phyloP scores from a whole-genome alignment of 2,888 invertebrate genomes.

The Ennomos quercinarius region DNA sequence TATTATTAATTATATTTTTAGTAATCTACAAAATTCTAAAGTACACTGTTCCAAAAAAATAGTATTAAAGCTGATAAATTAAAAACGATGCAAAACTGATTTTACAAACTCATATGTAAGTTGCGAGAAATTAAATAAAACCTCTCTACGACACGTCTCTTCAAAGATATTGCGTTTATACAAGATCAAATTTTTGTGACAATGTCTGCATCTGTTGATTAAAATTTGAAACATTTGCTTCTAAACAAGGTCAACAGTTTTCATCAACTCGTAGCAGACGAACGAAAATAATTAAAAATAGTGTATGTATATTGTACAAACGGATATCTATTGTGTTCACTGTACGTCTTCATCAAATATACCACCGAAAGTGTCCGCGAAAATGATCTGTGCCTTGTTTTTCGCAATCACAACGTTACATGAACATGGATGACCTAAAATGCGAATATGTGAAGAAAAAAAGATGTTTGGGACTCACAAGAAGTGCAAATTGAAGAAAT shows the following conservation, averaged over 20 bases:
- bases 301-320: conserved; percentile 72
- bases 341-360: conserved; percentile 64
- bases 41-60: too few relatives aligned
- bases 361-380: conserved; percentile 78
- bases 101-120: too few relatives aligned
- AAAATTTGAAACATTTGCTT: conserved; percentile 86
- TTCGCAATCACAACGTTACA: conserved; percentile 86
- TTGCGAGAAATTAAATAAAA: too few relatives aligned
- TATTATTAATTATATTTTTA: neutral
- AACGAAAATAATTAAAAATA: conserved; percentile 81
- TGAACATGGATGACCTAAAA: conserved; percentile 87
- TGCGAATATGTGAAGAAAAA: conserved; percentile 84
- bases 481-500: conserved; percentile 74
- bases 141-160: conserved; percentile 37
- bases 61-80: too few relatives aligned
- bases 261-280: conserved; percentile 79
- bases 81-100: too few relatives aligned
- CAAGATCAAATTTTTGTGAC: conserved; percentile 78
- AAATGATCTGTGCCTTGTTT: conserved; percentile 84
- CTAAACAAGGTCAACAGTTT: conserved; percentile 86
- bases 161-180: conserved; percentile 63
- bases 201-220: conserved; percentile 86
- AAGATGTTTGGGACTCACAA: conserved; percentile 81
- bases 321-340: conserved; percentile 63
- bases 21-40: neutral